phyloP scores from a whole-genome alignment of 2,797 vertebrate genomes.

The Antennarius maculatus region DNA sequence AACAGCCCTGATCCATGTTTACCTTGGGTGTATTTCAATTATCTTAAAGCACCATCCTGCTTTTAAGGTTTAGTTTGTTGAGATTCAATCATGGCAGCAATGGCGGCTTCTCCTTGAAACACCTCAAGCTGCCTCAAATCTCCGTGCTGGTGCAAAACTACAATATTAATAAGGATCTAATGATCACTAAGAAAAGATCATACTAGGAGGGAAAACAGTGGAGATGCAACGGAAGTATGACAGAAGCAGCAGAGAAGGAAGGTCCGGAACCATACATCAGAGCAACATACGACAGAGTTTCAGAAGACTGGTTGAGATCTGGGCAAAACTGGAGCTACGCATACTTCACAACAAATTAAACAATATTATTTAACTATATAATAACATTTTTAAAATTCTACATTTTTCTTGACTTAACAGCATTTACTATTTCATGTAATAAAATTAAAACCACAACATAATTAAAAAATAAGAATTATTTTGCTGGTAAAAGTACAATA shows the following conservation, averaged over 20 bases:
- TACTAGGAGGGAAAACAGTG: constrained; percentile 42
- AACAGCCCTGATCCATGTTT: constrained; percentile 51
- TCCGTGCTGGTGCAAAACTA: constrained; percentile 21
- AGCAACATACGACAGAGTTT: constrained; percentile 55
- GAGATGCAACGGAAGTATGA: constrained; percentile 54
- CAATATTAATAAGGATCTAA: constrained; percentile 40
- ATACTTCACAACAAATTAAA: neutral
- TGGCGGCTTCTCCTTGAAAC: constrained; percentile 13
- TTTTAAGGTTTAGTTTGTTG: constrained; percentile 34
- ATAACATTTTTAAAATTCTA: neutral
- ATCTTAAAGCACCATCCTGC: constrained; percentile 39
- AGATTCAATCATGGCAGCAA: constrained; percentile 29
- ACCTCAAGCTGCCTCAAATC: constrained; percentile 14
- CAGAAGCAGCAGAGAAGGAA: constrained; percentile 60
- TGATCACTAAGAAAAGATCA: constrained; percentile 37
- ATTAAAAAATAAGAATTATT: neutral
- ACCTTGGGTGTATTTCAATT: constrained; percentile 48
- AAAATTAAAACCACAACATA: constrained; percentile 3
- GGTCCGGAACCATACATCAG: constrained; percentile 49
- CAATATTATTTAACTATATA: neutral
- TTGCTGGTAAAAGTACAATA: no score
- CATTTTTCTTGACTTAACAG: neutral
- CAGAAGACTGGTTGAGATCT: constrained; percentile 63
- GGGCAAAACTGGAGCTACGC: constrained; percentile 57
- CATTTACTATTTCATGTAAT: neutral